These are phyloP conservation scores for Cuculus canorus DNA, from an alignment of 2,797 vertebrate species.

Conservation along the genomic window DNA sequence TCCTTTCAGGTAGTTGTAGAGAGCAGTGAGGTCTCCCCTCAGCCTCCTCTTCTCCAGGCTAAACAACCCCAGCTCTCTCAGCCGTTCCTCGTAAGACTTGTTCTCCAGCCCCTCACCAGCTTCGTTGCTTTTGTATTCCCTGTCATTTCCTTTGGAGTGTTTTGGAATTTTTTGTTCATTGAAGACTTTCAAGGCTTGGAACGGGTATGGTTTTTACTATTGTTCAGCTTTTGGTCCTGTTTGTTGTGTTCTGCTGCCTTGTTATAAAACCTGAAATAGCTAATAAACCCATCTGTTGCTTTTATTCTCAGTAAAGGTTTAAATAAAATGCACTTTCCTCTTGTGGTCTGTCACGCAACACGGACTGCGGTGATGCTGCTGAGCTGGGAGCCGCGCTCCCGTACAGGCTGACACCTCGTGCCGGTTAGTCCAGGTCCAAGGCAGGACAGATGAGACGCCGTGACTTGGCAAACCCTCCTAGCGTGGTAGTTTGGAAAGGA, in stretches of 20 bases:
- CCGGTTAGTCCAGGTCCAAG: not conserved
- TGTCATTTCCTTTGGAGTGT: not conserved
- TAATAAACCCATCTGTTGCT: not conserved
- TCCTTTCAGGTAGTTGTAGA: no score
- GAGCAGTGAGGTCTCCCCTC: no score
- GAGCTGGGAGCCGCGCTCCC: not conserved
- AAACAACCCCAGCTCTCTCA: no score
- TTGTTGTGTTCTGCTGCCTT: not conserved
- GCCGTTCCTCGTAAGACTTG: no score
- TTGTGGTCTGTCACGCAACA: not conserved
- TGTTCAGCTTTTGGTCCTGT: not conserved
- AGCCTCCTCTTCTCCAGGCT: no score
- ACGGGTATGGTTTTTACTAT: not conserved
- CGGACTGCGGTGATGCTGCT: rapidly evolving
- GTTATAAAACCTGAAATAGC: not conserved
- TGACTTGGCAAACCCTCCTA: not conserved
- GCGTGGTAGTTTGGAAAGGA: not conserved
- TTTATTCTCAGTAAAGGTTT: not conserved
- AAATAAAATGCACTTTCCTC: not conserved
- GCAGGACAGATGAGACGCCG: not conserved
- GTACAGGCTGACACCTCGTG: not conserved
- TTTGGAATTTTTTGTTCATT: not conserved
- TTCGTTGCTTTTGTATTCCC: no score
- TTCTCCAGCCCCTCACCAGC: no score
- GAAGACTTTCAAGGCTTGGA: not conserved